phyloP scores from a whole-genome alignment of 2,113 vertebrate species.

The crab-eating macaque (Macaca fascicularis) region DNA sequence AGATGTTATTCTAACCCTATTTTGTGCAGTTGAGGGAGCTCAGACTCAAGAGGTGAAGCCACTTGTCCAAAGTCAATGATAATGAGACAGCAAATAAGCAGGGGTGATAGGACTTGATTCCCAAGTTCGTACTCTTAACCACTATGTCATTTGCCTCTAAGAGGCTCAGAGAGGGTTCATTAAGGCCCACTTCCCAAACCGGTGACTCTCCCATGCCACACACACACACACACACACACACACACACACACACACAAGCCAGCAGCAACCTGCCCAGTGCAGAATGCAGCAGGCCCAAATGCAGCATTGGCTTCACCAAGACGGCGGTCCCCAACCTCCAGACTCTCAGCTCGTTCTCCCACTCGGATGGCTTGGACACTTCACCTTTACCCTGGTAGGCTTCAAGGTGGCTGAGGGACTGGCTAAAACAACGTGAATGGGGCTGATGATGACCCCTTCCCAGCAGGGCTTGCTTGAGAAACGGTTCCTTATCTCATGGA shows the following conservation, averaged over 20 bases:
- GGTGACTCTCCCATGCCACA: background rate
- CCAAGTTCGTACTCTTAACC: background rate
- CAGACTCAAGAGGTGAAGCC: background rate
- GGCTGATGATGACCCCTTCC: background rate
- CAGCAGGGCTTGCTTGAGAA: background rate
- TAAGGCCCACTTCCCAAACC: background rate
- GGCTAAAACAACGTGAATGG: background rate
- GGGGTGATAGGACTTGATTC: background rate
- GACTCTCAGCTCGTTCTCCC: background rate
- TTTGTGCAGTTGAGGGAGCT: background rate
- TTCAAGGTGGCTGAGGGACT: background rate
- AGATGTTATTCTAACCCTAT: background rate
- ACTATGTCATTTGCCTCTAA: accelerated
- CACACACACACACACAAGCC: accelerated
- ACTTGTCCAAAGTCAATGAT: background rate
- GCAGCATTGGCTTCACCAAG: background rate
- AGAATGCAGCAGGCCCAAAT: background rate
- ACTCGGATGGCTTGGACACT: background rate
- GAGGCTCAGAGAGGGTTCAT: background rate
- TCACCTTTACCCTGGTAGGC: background rate
- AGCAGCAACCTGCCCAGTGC: background rate
- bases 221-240: background rate
- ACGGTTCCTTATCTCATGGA: background rate
- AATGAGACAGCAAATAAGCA: background rate
- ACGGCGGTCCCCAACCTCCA: background rate